Base-by-base conservation (phyloP, 2,888 invertebrate species). In the Andrena flavipes region DNA sequence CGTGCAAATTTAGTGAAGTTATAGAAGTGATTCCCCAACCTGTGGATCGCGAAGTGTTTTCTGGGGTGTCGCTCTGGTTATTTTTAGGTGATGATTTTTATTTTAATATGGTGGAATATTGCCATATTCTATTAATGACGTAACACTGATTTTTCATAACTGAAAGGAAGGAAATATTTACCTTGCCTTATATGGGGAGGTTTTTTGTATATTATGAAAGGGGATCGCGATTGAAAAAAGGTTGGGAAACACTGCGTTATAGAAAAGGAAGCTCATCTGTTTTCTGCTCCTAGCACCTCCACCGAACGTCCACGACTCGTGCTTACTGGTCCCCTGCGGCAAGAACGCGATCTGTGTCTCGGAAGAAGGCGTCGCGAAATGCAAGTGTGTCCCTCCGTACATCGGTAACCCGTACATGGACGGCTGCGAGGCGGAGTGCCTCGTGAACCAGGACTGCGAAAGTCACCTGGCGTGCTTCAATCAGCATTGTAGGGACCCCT, bases 371-470 rank as follows among this genome's bases (percentile, higher is more conserved):
- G 94, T 95, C 35, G 96, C 97, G 0, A 96, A 96, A 87, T 98
- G 98, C 92, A 95, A 95, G n/a, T 98, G 98, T 91, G 97, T 98
- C 91, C 97, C 98, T 77, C 98, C 98, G 3, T 97, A 98, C 91
- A 96, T 97, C 83, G 98, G 98, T 8, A 97, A 98, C 94, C 98
- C 98, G 4, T 98, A 97, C 91, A 87, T 86, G 62, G 91, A 88
- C 23, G 98, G 98, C 48, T 98, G 98, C 91, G 95, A 97, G 84
- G 98, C 98, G 2, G 98, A 98, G 94, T 98, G 98, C 93, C 96
- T 96, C 13, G 96, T 96, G 85, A 97, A 97, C 92, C 96, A 97
- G 0, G 98, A 98, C 91, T 98, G 98, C 92, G 95, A 97, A 6
- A 96, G 96, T 86, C 95, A 96, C 90, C 94, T 97, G 82, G 96